These are phyloP conservation scores for Maniola hyperantus DNA, from an alignment of 2,888 invertebrate species.

Conservation along the genomic window DNA sequence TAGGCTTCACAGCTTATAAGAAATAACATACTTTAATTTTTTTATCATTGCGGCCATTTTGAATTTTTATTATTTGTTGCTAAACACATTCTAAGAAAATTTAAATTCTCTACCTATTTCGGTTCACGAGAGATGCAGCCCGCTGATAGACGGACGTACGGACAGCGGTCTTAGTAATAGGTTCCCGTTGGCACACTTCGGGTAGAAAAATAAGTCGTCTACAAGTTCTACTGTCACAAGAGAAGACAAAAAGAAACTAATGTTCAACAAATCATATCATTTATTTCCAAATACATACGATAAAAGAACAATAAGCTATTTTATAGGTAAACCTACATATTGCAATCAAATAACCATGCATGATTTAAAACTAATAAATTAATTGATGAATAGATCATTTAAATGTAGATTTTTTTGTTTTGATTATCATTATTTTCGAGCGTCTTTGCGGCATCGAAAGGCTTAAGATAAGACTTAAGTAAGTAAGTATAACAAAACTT, in stretches of 20 bases:
- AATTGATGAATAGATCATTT: conserved; percentile 40
- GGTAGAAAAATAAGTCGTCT: no score
- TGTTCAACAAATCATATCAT: conserved; percentile 42
- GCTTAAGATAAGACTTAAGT: conserved; percentile 33
- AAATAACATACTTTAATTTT: no score
- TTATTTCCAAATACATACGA: conserved; percentile 43
- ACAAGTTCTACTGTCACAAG: no score
- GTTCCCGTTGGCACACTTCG: no score
- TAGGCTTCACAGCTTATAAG: no score
- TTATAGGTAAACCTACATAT: conserved; percentile 36
- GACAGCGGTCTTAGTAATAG: no score
- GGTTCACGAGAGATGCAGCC: no score
- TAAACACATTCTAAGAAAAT: no score
- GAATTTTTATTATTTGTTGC: no score
- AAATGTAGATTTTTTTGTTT: conserved; percentile 39
- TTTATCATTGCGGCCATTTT: no score
- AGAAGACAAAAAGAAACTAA: background rate
- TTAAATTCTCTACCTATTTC: no score
- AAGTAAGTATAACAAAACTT: conserved; percentile 30
- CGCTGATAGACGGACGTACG: no score
- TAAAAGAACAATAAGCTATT: conserved; percentile 43
- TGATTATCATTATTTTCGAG: conserved; percentile 38
- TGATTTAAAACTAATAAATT: conserved; percentile 45
- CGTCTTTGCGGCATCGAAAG: conserved; percentile 36
- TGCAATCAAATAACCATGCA: conserved; percentile 47